phyloP scores from a whole-genome alignment of 2,113 vertebrate genomes.

The Setophaga kirtlandii region DNA sequence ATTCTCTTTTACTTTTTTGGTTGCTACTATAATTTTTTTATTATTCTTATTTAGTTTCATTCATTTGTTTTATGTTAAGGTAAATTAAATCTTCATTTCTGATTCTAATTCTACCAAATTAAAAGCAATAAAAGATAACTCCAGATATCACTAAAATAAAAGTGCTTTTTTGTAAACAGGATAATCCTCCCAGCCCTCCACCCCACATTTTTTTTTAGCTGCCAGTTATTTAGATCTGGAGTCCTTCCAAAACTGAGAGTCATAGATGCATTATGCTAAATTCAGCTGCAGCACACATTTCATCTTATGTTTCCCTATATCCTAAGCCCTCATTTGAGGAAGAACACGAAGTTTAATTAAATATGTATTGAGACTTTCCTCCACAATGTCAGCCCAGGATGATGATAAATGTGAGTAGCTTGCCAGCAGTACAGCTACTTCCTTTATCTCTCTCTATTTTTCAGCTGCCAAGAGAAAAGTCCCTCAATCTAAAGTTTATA shows the following conservation, averaged over 20 bases:
- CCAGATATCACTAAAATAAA: background rate
- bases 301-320: background rate
- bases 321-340: constrained; percentile 43
- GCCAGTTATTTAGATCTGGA: background rate
- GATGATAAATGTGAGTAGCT: constrained; percentile 43
- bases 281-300: background rate
- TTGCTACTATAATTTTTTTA: background rate
- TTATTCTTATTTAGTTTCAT: background rate
- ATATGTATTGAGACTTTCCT: constrained; percentile 34
- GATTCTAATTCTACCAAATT: background rate
- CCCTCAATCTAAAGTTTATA: background rate
- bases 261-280: background rate
- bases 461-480: background rate
- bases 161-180: background rate
- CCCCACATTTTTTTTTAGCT: background rate
- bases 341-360: constrained; percentile 69
- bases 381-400: background rate
- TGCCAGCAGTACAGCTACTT: background rate
- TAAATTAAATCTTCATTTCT: background rate
- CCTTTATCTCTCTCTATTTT: constrained; percentile 35
- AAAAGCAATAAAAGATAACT: background rate
- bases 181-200: background rate
- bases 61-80: background rate
- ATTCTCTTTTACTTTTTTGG: background rate
- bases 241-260: constrained; percentile 17